These are phyloP conservation scores for Arnoldichthys spilopterus DNA, from an alignment of 2,797 vertebrate species.

Conservation along the genomic window DNA sequence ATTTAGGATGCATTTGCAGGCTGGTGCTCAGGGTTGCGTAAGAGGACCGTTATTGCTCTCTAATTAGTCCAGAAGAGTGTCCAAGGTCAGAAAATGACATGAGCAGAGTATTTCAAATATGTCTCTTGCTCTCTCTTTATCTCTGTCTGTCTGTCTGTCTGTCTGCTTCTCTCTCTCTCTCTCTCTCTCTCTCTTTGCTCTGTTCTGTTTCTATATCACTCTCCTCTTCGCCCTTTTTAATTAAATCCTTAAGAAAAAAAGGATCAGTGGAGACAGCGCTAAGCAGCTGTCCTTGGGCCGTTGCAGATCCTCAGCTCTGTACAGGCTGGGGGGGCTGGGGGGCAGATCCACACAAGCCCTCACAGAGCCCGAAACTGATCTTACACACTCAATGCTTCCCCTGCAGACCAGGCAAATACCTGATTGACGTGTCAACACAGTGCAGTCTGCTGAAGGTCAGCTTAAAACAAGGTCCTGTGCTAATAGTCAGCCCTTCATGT, in stretches of 20 bases:
- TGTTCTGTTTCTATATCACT: background rate
- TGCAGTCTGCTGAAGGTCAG: background rate
- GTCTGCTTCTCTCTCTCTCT: constrained; percentile 12
- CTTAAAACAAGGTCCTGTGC: background rate
- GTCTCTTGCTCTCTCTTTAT: constrained; percentile 3
- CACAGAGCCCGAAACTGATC: background rate
- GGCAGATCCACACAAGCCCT: background rate
- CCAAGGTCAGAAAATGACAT: constrained; percentile 36
- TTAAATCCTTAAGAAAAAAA: background rate
- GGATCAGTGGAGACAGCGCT: constrained; percentile 9
- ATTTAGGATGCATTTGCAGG: constrained; percentile 42
- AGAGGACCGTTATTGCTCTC: constrained; percentile 42
- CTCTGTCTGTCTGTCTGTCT: constrained; percentile 24
- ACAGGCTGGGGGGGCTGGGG: background rate
- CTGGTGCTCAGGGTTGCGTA: constrained; percentile 17
- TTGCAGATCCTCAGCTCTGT: background rate
- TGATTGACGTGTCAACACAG: background rate
- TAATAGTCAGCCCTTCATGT: background rate
- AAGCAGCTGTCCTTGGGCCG: constrained; percentile 30
- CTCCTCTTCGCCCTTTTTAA: constrained; percentile 3
- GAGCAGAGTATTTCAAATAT: constrained; percentile 32
- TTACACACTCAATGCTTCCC: background rate
- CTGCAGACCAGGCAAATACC: background rate
- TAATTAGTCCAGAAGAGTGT: constrained; percentile 56
- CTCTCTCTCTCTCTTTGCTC: background rate